phyloP scores from a whole-genome alignment of 1,140 invertebrate genomes.

The Calephelis virginiensis region DNA sequence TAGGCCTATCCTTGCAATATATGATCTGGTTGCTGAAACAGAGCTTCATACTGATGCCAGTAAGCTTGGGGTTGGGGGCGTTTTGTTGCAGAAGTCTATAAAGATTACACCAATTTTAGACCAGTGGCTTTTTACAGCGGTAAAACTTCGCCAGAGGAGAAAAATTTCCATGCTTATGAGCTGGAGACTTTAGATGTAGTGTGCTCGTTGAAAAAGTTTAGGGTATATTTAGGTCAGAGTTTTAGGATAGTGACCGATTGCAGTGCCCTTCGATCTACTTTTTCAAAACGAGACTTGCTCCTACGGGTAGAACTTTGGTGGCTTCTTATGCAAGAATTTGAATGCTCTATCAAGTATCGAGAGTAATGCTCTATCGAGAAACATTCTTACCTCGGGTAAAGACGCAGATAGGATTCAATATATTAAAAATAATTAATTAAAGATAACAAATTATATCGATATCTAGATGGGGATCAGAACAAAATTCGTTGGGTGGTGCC shows the following conservation, averaged over 20 bases:
- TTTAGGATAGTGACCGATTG: slow-evolving; percentile 65
- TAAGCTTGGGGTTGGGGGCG: slow-evolving; percentile 16
- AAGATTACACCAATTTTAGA: slow-evolving; percentile 6
- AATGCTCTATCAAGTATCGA: slow-evolving; percentile 8
- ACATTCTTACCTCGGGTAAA: slow-evolving; percentile 22
- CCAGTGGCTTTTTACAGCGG: slow-evolving; percentile 26
- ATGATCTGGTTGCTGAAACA: slow-evolving; percentile 7
- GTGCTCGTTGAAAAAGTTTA: slow-evolving; percentile 12
- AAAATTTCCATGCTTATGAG: slow-evolving; percentile 28
- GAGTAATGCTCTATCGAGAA: slow-evolving; percentile 21
- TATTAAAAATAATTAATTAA: too few species aligned
- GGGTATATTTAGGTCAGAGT: slow-evolving; percentile 13
- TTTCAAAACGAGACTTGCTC: slow-evolving; percentile 45
- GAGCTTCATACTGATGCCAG: slow-evolving; percentile 20
- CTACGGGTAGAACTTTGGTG: slow-evolving; percentile 53
- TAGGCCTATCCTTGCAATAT: slow-evolving; percentile 20
- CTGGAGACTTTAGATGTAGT: slow-evolving; percentile 27
- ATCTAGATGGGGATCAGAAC: background rate
- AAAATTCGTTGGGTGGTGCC: slow-evolving; percentile 32
- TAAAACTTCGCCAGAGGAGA: background rate
- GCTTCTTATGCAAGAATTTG: slow-evolving; percentile 36
- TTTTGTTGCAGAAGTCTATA: slow-evolving; percentile 10
- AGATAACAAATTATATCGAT: slow-evolving; percentile 27
- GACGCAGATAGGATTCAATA: too few species aligned
- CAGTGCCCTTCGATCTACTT: slow-evolving; percentile 41